Conservation (phyloP, 2,888 invertebrate genomes). For the Hemicrepidius hirtus region DNA sequence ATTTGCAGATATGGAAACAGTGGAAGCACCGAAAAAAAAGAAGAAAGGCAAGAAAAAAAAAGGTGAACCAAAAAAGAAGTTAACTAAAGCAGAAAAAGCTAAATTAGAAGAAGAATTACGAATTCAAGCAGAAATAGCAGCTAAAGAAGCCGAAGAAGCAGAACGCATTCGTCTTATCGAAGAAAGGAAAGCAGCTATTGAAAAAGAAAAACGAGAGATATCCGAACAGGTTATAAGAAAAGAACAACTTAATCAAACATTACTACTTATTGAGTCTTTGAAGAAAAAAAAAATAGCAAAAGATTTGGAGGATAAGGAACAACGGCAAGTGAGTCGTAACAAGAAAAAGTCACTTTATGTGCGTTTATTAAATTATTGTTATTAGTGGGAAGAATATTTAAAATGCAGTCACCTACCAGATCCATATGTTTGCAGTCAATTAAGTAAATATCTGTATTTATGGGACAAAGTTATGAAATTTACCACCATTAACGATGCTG, state of each 20-base stretch:
- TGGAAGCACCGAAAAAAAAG: neutral
- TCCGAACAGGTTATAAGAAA: constrained; percentile 63
- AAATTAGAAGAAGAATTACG: constrained; percentile 69
- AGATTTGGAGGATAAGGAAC: constrained; percentile 53
- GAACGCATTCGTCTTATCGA: constrained; percentile 61
- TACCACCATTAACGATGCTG: constrained; percentile 69
- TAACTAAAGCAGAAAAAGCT: constrained; percentile 71
- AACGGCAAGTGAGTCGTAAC: constrained; percentile 53
- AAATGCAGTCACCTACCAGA: constrained; percentile 75
- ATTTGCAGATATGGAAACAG: neutral
- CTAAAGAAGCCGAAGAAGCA: constrained; percentile 58
- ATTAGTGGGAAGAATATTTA: constrained; percentile 74
- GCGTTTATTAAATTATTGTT: neutral
- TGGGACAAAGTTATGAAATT: constrained; percentile 72
- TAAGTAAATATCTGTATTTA: constrained; percentile 75
- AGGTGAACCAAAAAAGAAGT: constrained; percentile 64
- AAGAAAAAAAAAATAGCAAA: constrained; percentile 43
- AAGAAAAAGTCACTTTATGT: too few species aligned
- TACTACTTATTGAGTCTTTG: constrained; percentile 47
- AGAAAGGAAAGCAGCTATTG: constrained; percentile 62
- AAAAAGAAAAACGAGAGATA: constrained; percentile 67
- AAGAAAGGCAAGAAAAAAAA: constrained; percentile 1
- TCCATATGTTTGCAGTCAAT: constrained; percentile 71
- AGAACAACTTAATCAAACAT: constrained; percentile 62
- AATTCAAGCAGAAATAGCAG: constrained; percentile 55